Percentiles rank a stretch among this genome's conserved stretches.
phyloP scores from a whole-genome alignment of 2,888 invertebrate genomes.

The Mamestra brassicae region DNA sequence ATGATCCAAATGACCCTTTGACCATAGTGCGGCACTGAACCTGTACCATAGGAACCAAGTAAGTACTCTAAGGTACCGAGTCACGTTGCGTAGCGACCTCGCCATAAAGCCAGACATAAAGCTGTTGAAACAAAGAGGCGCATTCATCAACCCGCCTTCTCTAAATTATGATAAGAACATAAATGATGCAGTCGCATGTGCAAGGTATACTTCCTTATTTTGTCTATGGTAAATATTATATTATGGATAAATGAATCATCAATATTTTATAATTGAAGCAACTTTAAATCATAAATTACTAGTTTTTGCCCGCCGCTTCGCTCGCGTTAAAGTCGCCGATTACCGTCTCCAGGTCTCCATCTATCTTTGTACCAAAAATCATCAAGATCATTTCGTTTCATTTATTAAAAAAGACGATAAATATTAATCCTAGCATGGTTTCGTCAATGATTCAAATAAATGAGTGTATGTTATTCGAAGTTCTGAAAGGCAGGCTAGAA shows the following conservation, averaged over 20 bases:
- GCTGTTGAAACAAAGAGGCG: slow-evolving; percentile 80
- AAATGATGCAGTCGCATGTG: slow-evolving; percentile 75
- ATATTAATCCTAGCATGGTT: background rate
- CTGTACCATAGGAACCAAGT: slow-evolving; percentile 54
- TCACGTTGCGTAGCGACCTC: slow-evolving; percentile 72
- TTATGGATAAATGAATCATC: slow-evolving; percentile 19
- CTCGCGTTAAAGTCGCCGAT: too few species aligned
- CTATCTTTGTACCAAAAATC: too few species aligned
- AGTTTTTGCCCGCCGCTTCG: too few species aligned
- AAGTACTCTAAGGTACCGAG: slow-evolving; percentile 47
- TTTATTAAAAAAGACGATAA: background rate
- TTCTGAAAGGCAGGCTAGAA: slow-evolving; percentile 34
- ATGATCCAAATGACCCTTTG: slow-evolving; percentile 57
- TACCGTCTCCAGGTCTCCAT: too few species aligned
- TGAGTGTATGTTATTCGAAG: slow-evolving; percentile 53
- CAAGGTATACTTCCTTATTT: slow-evolving; percentile 55
- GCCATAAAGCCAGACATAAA: slow-evolving; percentile 70
- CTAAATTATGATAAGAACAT: slow-evolving; percentile 79
- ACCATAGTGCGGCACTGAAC: slow-evolving; percentile 49
- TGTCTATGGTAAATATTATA: slow-evolving; percentile 56
- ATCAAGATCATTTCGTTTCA: slow-evolving; percentile 4
- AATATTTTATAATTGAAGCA: background rate
- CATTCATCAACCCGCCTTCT: slow-evolving; percentile 77
- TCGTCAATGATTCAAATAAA: slow-evolving; percentile 20
- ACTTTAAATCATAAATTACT: background rate